Conservation (phyloP, 2,888 invertebrate species). For the Criorhina ranunculi region DNA sequence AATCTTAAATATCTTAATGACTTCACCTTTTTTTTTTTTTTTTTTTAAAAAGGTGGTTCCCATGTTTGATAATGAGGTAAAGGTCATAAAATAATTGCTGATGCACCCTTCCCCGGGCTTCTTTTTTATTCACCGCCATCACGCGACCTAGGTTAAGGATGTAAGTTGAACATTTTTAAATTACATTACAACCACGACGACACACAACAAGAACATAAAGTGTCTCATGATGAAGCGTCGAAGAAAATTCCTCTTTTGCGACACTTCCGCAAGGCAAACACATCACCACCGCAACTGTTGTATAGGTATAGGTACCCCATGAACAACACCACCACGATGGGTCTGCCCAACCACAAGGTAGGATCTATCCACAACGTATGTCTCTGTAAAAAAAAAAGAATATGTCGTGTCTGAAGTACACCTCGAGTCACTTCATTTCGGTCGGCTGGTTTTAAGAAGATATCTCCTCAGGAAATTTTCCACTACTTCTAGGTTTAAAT, state of each 20-base stretch:
- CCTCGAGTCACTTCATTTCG: constrained; percentile 72
- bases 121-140: neutral
- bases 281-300: constrained; percentile 29
- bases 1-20: no score
- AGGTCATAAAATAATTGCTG: constrained; percentile 35
- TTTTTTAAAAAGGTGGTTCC: no score
- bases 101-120: constrained; percentile 14
- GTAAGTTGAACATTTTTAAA: constrained; percentile 12
- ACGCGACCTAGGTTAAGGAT: constrained; percentile 34
- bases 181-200: constrained; percentile 39
- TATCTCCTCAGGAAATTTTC: constrained; percentile 56
- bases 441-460: constrained; percentile 61
- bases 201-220: constrained; percentile 1
- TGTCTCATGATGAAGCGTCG: constrained; percentile 17
- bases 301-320: neutral
- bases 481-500: constrained; percentile 62
- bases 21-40: no score
- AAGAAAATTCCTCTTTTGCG: constrained; percentile 39
- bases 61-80: no score
- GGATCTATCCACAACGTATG: constrained; percentile 30
- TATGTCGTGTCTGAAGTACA: constrained; percentile 62
- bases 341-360: constrained; percentile 44
- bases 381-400: constrained; percentile 10
- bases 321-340: constrained; percentile 40
- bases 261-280: constrained; percentile 53